Percentiles rank a stretch among this genome's conserved stretches.
Conservation (phyloP, 2,113 vertebrate species). For the Peromyscus leucopus region DNA sequence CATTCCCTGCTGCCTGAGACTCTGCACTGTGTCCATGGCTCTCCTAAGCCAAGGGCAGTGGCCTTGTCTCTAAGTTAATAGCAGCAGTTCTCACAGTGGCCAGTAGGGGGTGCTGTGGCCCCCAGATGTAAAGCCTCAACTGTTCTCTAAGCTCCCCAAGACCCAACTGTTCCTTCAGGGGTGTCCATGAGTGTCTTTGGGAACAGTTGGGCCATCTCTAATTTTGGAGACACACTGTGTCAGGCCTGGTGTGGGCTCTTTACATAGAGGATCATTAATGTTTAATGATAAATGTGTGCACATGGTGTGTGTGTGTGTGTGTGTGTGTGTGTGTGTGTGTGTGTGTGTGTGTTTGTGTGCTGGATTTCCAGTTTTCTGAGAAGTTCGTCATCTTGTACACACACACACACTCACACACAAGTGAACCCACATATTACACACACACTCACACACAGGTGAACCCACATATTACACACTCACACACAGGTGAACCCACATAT, state of each 20-base stretch:
- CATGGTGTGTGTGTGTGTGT: too few relatives aligned
- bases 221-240: too few relatives aligned
- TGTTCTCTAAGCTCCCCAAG: rapidly evolving
- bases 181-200: too few relatives aligned
- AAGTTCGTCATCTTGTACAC: rapidly evolving
- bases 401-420: too few relatives aligned
- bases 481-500: too few relatives aligned
- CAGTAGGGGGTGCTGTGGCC: neutral
- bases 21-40: neutral
- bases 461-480: too few relatives aligned
- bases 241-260: too few relatives aligned
- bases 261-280: neutral
- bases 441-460: too few relatives aligned
- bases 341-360: too few relatives aligned
- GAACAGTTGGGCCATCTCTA: neutral
- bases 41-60: neutral
- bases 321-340: too few relatives aligned
- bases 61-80: too few relatives aligned
- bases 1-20: neutral
- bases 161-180: neutral
- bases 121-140: neutral
- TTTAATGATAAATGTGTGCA: neutral
- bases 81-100: neutral
- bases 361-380: neutral
- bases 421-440: too few relatives aligned